These are phyloP conservation scores for Hypselothyrea guttata DNA, from an alignment of 2,888 invertebrate genomes.

Conservation along the genomic window DNA sequence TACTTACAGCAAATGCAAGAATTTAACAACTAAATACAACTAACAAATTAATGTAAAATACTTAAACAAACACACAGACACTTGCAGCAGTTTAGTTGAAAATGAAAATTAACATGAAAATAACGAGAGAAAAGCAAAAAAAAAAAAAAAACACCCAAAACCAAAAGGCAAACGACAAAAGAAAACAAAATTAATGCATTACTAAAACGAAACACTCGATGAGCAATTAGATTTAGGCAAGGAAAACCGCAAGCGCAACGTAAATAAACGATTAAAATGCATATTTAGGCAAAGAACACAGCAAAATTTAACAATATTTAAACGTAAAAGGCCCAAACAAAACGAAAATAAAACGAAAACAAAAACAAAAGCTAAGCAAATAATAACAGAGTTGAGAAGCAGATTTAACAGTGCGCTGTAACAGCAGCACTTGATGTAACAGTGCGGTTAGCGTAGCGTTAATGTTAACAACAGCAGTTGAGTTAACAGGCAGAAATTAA, in stretches of 20 bases:
- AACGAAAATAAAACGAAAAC: too few relatives aligned
- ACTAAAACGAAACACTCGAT: slow-evolving; percentile 29
- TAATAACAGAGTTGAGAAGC: slow-evolving; percentile 17
- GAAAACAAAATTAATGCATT: slow-evolving; percentile 18
- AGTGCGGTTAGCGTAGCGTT: too few relatives aligned
- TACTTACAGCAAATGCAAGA: slow-evolving; percentile 63
- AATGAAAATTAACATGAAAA: slow-evolving; percentile 67
- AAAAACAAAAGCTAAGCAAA: neutral
- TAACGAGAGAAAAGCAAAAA: slow-evolving; percentile 42
- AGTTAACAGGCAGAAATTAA: too few relatives aligned
- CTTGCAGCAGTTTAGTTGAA: too few relatives aligned
- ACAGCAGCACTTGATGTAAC: too few relatives aligned
- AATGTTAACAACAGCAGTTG: too few relatives aligned
- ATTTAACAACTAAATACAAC: slow-evolving; percentile 56
- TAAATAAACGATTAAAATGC: slow-evolving; percentile 11
- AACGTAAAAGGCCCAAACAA: slow-evolving; percentile 5
- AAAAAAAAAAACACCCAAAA: slow-evolving; percentile 18
- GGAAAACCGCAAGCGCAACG: slow-evolving; percentile 8
- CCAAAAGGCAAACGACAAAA: slow-evolving; percentile 11
- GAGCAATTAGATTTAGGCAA: slow-evolving; percentile 56
- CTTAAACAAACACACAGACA: too few relatives aligned
- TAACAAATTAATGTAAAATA: slow-evolving; percentile 15
- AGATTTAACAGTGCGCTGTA: slow-evolving; percentile 1
- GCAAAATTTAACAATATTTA: slow-evolving; percentile 25
- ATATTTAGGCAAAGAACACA: slow-evolving; percentile 46